Percentiles rank a stretch among this genome's conserved stretches.
These are phyloP conservation scores for Eupleurogrammus muticus DNA, from an alignment of 2,797 vertebrate species.

Conservation along the genomic window DNA sequence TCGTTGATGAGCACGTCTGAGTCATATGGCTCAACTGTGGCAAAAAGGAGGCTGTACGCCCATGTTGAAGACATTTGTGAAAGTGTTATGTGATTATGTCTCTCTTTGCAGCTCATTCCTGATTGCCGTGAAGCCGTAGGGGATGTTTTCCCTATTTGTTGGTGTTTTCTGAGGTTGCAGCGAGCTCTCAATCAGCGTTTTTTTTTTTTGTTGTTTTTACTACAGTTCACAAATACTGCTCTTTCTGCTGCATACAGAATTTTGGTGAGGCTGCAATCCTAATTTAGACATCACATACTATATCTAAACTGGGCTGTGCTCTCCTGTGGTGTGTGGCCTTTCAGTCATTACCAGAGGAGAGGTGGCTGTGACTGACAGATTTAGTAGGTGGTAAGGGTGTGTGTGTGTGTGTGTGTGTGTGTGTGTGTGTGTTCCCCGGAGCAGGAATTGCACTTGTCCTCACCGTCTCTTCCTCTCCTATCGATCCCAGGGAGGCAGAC, in stretches of 20 bases:
- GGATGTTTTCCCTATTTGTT: too few relatives aligned
- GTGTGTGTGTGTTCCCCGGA: constrained; percentile 54
- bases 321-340: constrained; percentile 64
- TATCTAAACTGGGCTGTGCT: constrained; percentile 41
- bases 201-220: background rate
- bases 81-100: too few relatives aligned
- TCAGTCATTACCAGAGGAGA: constrained; percentile 55
- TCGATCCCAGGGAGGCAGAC: constrained; percentile 64
- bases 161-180: too few relatives aligned
- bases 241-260: constrained; percentile 9
- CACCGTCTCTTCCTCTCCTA: constrained; percentile 29
- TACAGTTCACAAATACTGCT: background rate
- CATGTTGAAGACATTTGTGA: too few relatives aligned
- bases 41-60: too few relatives aligned
- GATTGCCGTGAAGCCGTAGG: too few relatives aligned
- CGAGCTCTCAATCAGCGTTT: background rate
- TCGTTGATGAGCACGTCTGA: too few relatives aligned
- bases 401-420: too few relatives aligned
- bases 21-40: too few relatives aligned
- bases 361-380: constrained; percentile 69
- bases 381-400: constrained; percentile 65
- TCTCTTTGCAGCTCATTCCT: too few relatives aligned
- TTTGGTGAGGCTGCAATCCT: constrained; percentile 18
- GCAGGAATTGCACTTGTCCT: constrained; percentile 36
- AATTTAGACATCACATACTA: constrained; percentile 56